A percentile compares a stretch with the other conserved stretches of the same genome.
phyloP scores from a whole-genome alignment of 1,140 invertebrate species.

The Bombyx mori region DNA sequence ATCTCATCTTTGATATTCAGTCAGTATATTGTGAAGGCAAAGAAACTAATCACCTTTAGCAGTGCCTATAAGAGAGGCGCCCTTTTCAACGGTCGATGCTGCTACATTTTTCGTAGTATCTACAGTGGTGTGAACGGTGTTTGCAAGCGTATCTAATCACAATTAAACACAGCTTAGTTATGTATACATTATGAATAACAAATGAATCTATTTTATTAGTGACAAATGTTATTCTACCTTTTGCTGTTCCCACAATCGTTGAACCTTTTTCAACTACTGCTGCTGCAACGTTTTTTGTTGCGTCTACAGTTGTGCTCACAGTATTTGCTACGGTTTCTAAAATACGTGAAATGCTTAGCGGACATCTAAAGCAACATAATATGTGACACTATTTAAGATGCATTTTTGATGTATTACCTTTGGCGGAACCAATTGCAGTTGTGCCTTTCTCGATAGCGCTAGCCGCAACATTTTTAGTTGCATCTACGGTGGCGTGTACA shows the following conservation, averaged over 20 bases:
- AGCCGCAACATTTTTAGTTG: conserved; percentile 18
- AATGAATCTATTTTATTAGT: conserved; percentile 1
- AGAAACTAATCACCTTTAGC: conserved; percentile 17
- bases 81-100: conserved; percentile 25
- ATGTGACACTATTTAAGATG: conserved; percentile 2
- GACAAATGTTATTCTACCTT: conserved; percentile 12
- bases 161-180: not conserved
- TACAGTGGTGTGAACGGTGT: conserved; percentile 20
- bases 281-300: conserved; percentile 37
- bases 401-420: conserved; percentile 16
- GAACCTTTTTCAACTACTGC: conserved; percentile 39
- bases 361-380: not conserved
- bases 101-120: conserved; percentile 33
- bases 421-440: conserved; percentile 16
- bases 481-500: conserved; percentile 18
- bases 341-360: conserved; percentile 6
- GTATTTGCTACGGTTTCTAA: conserved; percentile 30
- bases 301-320: conserved; percentile 26
- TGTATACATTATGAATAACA: not conserved
- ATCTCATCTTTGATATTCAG: not conserved
- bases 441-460: conserved; percentile 24
- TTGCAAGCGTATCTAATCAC: conserved; percentile 35
- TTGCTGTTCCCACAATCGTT: conserved; percentile 23
- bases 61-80: conserved; percentile 22
- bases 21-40: not conserved